Percentiles rank a stretch among this genome's conserved stretches.
Conservation (phyloP, 2,888 invertebrate genomes). For the Steinernema hermaphroditum region DNA sequence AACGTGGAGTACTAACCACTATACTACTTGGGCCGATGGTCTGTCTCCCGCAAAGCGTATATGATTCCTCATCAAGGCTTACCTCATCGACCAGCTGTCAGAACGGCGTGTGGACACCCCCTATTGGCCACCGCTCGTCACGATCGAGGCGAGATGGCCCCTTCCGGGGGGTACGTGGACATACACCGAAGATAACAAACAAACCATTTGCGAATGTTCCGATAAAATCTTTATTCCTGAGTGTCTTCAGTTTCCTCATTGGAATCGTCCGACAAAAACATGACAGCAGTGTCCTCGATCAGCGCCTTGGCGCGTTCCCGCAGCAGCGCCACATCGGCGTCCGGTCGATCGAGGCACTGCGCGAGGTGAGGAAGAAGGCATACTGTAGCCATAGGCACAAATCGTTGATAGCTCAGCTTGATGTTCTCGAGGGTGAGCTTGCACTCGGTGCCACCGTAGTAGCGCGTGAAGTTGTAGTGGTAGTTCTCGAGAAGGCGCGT, state of each 20-base stretch:
- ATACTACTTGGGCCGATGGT: slow-evolving; percentile 57
- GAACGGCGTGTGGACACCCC: too few relatives aligned
- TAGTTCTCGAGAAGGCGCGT: slow-evolving; percentile 45
- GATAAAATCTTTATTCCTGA: slow-evolving; percentile 1
- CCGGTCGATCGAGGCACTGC: not conserved
- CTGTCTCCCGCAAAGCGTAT: too few relatives aligned
- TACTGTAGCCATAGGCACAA: slow-evolving; percentile 18
- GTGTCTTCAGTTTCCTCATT: not conserved
- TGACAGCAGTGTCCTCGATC: not conserved
- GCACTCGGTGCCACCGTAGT: slow-evolving; percentile 4
- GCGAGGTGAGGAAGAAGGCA: slow-evolving; percentile 9
- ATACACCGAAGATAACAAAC: too few relatives aligned
- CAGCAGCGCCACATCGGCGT: not conserved
- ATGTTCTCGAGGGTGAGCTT: slow-evolving; percentile 1
- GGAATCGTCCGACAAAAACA: not conserved
- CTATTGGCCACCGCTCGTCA: too few relatives aligned
- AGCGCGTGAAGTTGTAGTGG: slow-evolving; percentile 40
- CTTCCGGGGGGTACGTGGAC: too few relatives aligned
- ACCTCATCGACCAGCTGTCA: too few relatives aligned
- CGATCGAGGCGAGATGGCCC: too few relatives aligned
- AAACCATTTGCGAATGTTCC: too few relatives aligned
- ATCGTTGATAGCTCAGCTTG: slow-evolving; percentile 15
- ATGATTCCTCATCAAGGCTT: too few relatives aligned
- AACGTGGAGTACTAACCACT: slow-evolving; percentile 66
- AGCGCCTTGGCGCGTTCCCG: slow-evolving; percentile 1